These are phyloP conservation scores for Promerops cafer DNA, from an alignment of 2,113 vertebrate genomes.

Conservation along the genomic window DNA sequence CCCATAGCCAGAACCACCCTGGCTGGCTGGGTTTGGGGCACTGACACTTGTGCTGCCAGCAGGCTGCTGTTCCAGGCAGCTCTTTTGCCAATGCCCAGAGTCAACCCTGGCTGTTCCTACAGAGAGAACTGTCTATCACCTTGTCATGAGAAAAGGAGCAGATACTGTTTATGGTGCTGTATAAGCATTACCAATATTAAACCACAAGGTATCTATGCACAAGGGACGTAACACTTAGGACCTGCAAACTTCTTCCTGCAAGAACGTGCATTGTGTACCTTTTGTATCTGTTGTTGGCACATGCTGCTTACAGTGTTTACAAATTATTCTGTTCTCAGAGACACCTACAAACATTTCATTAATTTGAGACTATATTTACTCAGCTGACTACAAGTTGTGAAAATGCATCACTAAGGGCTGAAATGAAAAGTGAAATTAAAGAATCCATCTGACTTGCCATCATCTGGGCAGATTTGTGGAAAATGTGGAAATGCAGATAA, in stretches of 20 bases:
- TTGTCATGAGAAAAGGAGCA: not conserved
- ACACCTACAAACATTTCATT: not conserved
- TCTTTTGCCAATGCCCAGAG: not conserved
- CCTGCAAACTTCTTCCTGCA: not conserved
- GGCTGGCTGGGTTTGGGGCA: not conserved
- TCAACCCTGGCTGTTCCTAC: not conserved
- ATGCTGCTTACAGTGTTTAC: not conserved
- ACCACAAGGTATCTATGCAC: not conserved
- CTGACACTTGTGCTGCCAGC: not conserved
- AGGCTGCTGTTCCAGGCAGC: not conserved
- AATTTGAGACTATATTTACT: not conserved
- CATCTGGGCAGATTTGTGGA: slow-evolving; percentile 34
- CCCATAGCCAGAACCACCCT: not conserved
- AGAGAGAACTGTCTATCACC: not conserved
- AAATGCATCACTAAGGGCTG: not conserved
- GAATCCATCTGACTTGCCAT: slow-evolving; percentile 25
- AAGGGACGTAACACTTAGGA: not conserved
- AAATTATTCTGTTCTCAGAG: not conserved
- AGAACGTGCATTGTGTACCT: not conserved
- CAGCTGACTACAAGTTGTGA: not conserved
- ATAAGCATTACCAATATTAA: not conserved
- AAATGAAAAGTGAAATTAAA: not conserved
- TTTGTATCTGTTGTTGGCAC: not conserved
- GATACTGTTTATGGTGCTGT: not conserved
- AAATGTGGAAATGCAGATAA: slow-evolving; percentile 32